Evolutionary conservation across 2,797 vertebrate species (phyloP), one percentile per base, ranked within the genome.

Genomic region (Tokudaia tokunoshimensis): DNA sequence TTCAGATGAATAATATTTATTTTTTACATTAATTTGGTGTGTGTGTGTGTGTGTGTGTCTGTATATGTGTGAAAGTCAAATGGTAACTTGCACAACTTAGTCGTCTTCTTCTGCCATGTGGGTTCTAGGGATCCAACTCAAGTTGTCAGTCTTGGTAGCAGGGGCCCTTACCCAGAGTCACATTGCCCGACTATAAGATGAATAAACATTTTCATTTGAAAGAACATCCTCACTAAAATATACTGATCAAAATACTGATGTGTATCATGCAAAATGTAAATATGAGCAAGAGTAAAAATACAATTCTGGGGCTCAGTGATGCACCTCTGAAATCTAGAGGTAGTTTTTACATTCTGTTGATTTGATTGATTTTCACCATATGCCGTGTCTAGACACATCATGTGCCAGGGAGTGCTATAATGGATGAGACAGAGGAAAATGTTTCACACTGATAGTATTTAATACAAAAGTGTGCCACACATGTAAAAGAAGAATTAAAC

Each of bases 271-370:
- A 89, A 76, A 85, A 79, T 70, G 5, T 50, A 82, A 70, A 47
- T 24, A 70, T 22, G 44, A 86, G 84, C 17, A 88, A 63, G 14
- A 85, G 19, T 57, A 78, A 94, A 92, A 75, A 55, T 79, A 65
- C 20, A 85, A 37, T 94, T 87, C 76, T 59, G 57, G 50, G 44
- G 41, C 41, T 94, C 85, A 93, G 6, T 75, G 65, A 47, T 12
- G 10, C 34, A 92, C 29, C 82, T 37, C 93, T 85, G 67, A 93
- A 94, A 84, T 94, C 41, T 55, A 95, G 90, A 72, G 65, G 82
- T 89, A 37, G 37, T 74, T 91, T 88, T 90, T 75, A 92, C 55
- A 47, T 1, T 92, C n/a, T 91, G 13, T 44, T 70, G 37, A 72
- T 81, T 87, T 13, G 70, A 72, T 50, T 20, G n/a, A 22, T 92